These are phyloP conservation scores for Phaenicophaeus curvirostris DNA, from an alignment of 2,797 vertebrate genomes.

Conservation along the genomic window DNA sequence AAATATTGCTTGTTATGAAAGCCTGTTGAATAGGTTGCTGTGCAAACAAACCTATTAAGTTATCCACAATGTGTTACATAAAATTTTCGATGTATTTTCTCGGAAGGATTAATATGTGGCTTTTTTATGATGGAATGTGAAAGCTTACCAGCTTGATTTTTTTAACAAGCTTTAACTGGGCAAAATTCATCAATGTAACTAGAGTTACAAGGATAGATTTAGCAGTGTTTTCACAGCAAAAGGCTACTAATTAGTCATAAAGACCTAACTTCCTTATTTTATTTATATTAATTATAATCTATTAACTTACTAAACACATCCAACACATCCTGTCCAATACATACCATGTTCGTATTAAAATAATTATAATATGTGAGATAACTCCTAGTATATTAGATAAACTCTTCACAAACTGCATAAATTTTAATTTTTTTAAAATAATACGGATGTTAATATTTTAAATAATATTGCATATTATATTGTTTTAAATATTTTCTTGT, in stretches of 20 bases:
- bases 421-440: background rate
- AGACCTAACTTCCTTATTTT: background rate
- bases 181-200: background rate
- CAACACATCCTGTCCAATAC: background rate
- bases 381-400: background rate
- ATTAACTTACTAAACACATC: background rate
- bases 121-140: background rate
- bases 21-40: background rate
- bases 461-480: background rate
- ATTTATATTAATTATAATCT: background rate
- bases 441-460: background rate
- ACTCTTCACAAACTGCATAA: background rate
- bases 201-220: background rate
- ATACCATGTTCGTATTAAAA: background rate
- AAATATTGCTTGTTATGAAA: background rate
- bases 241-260: background rate
- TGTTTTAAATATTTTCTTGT: background rate
- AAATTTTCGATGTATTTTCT: background rate
- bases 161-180: background rate
- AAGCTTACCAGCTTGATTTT: background rate
- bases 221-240: background rate
- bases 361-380: background rate
- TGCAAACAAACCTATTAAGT: background rate
- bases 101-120: background rate
- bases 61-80: background rate